Evolutionary conservation across 2,797 vertebrate species (phyloP).

Genomic region (Chloroceryle inda): DNA sequence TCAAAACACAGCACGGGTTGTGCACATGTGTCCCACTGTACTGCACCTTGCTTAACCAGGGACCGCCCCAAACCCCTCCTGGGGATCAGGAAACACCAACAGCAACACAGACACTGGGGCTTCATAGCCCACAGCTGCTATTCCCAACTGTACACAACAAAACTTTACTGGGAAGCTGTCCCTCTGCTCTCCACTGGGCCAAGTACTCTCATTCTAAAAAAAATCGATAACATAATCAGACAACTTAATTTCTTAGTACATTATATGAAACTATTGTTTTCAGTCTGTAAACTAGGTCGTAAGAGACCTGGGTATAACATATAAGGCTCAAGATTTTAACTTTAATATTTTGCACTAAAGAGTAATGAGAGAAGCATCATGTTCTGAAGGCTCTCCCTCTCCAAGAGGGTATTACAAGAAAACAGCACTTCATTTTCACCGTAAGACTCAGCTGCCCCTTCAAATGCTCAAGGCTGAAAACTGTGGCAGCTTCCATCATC

Average conservation of each 20-base stretch:
- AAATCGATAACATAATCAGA: background rate
- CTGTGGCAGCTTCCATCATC: background rate
- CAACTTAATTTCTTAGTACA: background rate
- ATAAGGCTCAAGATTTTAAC: background rate
- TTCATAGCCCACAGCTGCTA: background rate
- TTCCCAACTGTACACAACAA: background rate
- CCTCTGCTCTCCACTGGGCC: background rate
- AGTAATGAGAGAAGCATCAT: background rate
- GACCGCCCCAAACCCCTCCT: rapidly evolving
- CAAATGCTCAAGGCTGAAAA: slow-evolving; percentile 25
- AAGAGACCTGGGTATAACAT: background rate
- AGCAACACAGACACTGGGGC: background rate
- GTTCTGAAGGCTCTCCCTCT: background rate
- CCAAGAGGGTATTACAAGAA: background rate
- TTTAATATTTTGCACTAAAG: background rate
- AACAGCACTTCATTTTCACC: background rate
- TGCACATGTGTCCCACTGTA: background rate
- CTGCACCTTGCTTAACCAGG: background rate
- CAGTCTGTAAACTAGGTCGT: background rate
- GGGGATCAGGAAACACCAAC: background rate
- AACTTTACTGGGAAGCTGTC: background rate
- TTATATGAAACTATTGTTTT: background rate
- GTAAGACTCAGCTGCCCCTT: background rate
- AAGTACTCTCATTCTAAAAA: background rate
- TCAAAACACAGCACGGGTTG: background rate